phyloP scores from a whole-genome alignment of 2,888 invertebrate genomes.

The Machimus atricapillus region DNA sequence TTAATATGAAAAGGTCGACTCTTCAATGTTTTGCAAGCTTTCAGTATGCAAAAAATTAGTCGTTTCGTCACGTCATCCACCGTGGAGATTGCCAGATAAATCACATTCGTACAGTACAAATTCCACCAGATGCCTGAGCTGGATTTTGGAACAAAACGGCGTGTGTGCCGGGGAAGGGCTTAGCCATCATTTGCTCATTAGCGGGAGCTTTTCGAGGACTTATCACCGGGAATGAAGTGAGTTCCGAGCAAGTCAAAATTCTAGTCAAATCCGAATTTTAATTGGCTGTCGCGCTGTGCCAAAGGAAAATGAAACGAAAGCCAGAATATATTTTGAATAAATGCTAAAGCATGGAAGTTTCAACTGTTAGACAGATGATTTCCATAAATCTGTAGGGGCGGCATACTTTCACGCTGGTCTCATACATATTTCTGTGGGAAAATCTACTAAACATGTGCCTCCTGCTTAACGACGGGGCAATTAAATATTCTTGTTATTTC shows the following conservation, averaged over 20 bases:
- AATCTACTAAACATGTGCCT: not conserved
- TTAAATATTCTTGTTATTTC: slow-evolving; percentile 4
- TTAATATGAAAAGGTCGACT: not conserved
- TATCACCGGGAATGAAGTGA: not conserved
- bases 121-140: not conserved
- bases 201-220: not conserved
- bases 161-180: not conserved
- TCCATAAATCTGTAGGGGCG: not conserved
- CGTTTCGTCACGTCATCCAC: not conserved
- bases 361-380: not conserved
- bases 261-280: not conserved
- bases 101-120: not conserved
- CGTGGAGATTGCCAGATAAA: not conserved
- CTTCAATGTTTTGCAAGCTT: not conserved
- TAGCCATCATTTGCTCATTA: not conserved
- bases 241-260: not conserved
- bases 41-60: not conserved
- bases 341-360: not conserved
- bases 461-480: not conserved
- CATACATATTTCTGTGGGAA: not conserved
- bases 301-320: not conserved
- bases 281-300: not conserved
- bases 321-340: not conserved
- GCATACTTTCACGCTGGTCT: not conserved
- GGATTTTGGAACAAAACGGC: not conserved